Evolutionary conservation across 53 echinoderm and acorn worm genomes (phyloP).

Genomic region (Patiria pectinifera): DNA sequence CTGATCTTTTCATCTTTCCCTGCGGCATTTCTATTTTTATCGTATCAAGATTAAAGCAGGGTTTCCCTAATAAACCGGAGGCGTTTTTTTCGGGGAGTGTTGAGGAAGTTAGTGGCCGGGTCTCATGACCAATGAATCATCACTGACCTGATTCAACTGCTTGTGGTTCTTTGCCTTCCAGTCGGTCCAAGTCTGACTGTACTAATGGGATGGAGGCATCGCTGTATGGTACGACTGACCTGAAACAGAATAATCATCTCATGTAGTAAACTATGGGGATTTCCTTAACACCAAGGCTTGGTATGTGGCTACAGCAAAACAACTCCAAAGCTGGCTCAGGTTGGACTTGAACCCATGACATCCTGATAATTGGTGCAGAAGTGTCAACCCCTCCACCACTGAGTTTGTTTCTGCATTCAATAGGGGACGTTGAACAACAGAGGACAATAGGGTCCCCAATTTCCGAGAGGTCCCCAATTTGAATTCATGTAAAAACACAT

Average conservation of each 20-base stretch:
- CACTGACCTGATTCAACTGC: conserved; percentile 61
- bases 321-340: too few relatives aligned
- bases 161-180: conserved; percentile 71
- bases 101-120: neutral
- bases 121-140: neutral
- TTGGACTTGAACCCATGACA: too few relatives aligned
- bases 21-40: neutral
- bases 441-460: too few relatives aligned
- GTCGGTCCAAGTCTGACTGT: conserved; percentile 79
- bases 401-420: too few relatives aligned
- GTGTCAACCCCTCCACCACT: too few relatives aligned
- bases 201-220: conserved; percentile 73
- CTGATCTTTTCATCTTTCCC: neutral
- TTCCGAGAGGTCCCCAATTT: too few relatives aligned
- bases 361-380: too few relatives aligned
- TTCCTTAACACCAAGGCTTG: neutral
- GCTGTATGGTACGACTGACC: conserved; percentile 78
- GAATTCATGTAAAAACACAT: too few relatives aligned
- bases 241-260: neutral
- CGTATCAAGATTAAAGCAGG: neutral
- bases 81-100: neutral
- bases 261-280: neutral
- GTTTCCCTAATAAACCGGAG: neutral
- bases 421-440: too few relatives aligned
- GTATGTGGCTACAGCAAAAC: too few relatives aligned